Conservation (phyloP, 2,888 invertebrate species). For the Keiferia lycopersicella region DNA sequence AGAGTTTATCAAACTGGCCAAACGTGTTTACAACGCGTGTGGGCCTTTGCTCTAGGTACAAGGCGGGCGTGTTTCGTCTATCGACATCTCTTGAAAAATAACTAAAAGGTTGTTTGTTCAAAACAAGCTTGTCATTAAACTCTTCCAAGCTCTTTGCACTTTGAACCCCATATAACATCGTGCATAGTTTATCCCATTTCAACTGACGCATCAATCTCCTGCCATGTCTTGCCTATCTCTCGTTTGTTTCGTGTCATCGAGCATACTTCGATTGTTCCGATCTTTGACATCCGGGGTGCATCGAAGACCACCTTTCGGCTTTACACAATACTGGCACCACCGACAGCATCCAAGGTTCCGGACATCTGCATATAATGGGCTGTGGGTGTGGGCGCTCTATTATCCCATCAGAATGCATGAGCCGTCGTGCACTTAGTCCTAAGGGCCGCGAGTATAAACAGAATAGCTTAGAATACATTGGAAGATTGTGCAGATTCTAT, state of each 20-base stretch:
- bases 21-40: conserved; percentile 29
- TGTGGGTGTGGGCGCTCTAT: conserved; percentile 64
- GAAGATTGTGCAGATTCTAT: conserved; percentile 23
- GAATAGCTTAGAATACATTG: conserved; percentile 25
- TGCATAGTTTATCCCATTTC: background rate
- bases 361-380: conserved; percentile 73
- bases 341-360: conserved; percentile 41
- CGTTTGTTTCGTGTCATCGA: conserved; percentile 38
- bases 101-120: conserved; percentile 8
- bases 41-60: conserved; percentile 22
- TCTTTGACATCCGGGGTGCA: conserved; percentile 49
- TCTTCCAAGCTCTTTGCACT: conserved; percentile 18
- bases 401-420: conserved; percentile 57
- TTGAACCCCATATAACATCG: background rate
- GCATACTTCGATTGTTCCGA: conserved; percentile 49
- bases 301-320: conserved; percentile 29
- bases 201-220: conserved; percentile 44
- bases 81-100: conserved; percentile 10
- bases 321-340: background rate
- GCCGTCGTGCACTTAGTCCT: conserved; percentile 31
- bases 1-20: conserved; percentile 25
- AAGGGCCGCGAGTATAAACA: conserved; percentile 14
- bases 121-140: conserved; percentile 20
- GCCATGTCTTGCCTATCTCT: conserved; percentile 38
- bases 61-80: conserved; percentile 11